These are phyloP conservation scores for Muscina levida DNA, from an alignment of 2,888 invertebrate genomes.

Conservation along the genomic window DNA sequence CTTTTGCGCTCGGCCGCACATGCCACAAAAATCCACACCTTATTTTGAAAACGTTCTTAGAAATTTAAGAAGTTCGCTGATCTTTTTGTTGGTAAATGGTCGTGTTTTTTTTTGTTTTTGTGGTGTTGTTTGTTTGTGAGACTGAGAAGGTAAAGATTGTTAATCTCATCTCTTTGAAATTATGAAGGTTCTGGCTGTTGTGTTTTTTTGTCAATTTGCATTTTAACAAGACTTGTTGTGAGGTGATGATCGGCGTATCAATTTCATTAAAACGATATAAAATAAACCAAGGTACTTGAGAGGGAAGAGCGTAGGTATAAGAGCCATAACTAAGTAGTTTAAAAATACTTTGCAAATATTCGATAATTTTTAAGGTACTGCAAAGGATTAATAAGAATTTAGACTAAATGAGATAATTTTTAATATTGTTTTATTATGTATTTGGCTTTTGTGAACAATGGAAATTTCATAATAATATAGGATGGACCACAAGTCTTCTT, in stretches of 20 bases:
- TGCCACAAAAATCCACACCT: constrained; percentile 59
- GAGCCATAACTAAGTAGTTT: no score
- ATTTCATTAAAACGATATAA: constrained; percentile 58
- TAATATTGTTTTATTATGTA: no score
- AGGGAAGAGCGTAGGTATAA: not conserved
- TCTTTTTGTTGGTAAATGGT: not conserved
- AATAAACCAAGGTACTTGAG: constrained; percentile 8
- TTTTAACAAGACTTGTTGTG: constrained; percentile 37
- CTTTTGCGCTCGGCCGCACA: constrained; percentile 53
- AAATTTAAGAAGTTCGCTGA: constrained; percentile 52
- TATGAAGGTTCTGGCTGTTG: constrained; percentile 34
- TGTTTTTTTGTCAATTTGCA: constrained; percentile 45
- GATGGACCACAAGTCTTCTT: no score
- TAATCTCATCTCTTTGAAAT: constrained; percentile 39
- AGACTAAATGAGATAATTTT: no score
- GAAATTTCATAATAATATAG: no score
- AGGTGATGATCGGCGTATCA: constrained; percentile 64
- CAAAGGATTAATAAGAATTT: no score
- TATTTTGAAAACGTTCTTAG: constrained; percentile 58
- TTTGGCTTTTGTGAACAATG: no score
- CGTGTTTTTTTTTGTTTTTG: not conserved
- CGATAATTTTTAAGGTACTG: no score
- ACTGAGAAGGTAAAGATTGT: constrained; percentile 30
- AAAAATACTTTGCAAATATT: no score
- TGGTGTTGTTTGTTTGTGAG: not conserved